Evolutionary conservation across 1,140 invertebrate genomes (phyloP), one percentile per base, ranked within the genome.

Genomic region (Leptoteleia sp.): DNA sequence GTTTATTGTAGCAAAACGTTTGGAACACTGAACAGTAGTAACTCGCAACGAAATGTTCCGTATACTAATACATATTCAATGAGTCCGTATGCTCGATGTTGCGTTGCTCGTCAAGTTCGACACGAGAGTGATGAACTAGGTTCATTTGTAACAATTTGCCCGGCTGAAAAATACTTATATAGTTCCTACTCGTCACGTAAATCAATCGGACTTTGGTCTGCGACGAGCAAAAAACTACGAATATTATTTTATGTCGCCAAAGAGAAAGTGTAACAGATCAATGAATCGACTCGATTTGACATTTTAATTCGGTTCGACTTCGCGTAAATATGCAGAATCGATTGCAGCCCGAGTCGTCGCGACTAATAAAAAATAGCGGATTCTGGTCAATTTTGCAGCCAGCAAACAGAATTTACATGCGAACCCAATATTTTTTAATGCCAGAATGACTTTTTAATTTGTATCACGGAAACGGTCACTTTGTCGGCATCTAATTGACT

Each of bases 121-220:
- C 73, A 67, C 65, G 55, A 67, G 70, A 77, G 79, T 82, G 82
- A 84, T 82, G 79, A 81, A 84, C 81, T 55, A 55, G 61, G 70
- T 81, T 82, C 80, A 82, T 84, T 84, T 81, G 81, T 79, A 82
- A 78, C 80, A 80, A 84, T 81, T 81, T 61, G 76, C 35, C 17
- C 16, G 25, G 25, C 47, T 48, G 19, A 16, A 64, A 76, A 75
- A 61, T 38, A 70, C 57, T 76, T 64, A 42, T n/a, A 40, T 29
- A 27, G 15, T 4, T 6, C 13, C 1, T 1, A 15, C 4, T 11
- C 8, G 1, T n/a, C 45, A 15, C 31, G 29, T 29, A 52, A 61
- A 67, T 38, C 43, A 76, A 76, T 67, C 33, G 33, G 15, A 40
- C 15, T 13, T n/a, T 7, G 9, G 8, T 31, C 12, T 25, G 7